These are phyloP conservation scores for Coleophora flavipennella DNA, from an alignment of 2,888 invertebrate genomes.

Conservation along the genomic window DNA sequence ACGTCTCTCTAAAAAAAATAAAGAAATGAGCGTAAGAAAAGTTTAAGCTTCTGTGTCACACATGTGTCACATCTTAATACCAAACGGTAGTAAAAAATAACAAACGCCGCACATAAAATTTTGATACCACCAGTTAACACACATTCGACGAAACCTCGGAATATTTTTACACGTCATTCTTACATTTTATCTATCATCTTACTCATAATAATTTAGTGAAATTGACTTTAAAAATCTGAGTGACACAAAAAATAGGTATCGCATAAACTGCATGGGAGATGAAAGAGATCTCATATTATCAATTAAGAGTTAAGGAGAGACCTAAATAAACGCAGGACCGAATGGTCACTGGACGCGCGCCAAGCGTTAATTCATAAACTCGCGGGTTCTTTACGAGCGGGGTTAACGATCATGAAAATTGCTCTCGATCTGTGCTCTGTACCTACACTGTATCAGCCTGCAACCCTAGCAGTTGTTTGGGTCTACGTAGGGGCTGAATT, in stretches of 20 bases:
- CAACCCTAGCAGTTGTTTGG: too few species aligned
- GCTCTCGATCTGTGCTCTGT: constrained; percentile 15
- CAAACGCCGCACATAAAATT: not conserved
- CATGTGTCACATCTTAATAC: too few species aligned
- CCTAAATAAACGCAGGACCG: constrained; percentile 44
- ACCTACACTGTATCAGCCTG: too few species aligned
- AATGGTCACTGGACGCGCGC: constrained; percentile 39
- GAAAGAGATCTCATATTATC: constrained; percentile 49
- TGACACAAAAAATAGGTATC: constrained; percentile 20
- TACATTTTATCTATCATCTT: constrained; percentile 2
- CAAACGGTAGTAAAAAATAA: constrained; percentile 1
- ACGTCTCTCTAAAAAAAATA: too few species aligned
- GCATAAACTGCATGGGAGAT: constrained; percentile 28
- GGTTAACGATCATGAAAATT: constrained; percentile 44
- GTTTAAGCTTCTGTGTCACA: too few species aligned
- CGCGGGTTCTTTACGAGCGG: constrained; percentile 45
- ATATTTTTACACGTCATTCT: not conserved
- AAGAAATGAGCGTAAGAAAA: too few species aligned
- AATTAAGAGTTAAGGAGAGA: constrained; percentile 49
- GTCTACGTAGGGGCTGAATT: too few species aligned
- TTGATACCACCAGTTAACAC: not conserved
- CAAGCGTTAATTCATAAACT: constrained; percentile 62
- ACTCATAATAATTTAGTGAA: constrained; percentile 22
- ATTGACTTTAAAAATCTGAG: too few species aligned
- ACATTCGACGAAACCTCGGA: too few species aligned